These are phyloP conservation scores for Drosophila cyrtoloma DNA, from an alignment of 2,888 invertebrate species.

Conservation along the genomic window DNA sequence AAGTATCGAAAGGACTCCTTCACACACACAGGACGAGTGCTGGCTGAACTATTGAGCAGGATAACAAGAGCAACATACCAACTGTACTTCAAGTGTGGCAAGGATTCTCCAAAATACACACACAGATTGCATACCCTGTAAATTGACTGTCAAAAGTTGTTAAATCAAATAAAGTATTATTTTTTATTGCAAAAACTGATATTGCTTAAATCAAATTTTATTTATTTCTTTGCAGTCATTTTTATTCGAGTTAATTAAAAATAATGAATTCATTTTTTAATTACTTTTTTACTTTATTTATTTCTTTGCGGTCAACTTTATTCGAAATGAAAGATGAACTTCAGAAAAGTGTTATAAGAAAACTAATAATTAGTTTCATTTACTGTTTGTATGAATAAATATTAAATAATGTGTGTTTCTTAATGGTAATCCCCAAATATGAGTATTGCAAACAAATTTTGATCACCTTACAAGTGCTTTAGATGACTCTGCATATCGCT, in stretches of 20 bases:
- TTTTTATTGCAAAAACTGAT: neutral
- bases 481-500: neutral
- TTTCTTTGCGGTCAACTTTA: neutral
- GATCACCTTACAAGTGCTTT: neutral
- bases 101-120: neutral
- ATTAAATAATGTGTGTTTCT: neutral
- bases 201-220: neutral
- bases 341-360: neutral
- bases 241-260: neutral
- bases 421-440: neutral
- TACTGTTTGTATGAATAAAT: neutral
- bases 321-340: neutral
- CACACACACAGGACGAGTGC: slow-evolving; percentile 4
- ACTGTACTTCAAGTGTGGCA: slow-evolving; percentile 14
- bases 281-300: neutral
- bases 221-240: neutral
- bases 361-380: neutral
- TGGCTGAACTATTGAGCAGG: slow-evolving; percentile 33
- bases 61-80: slow-evolving; percentile 20
- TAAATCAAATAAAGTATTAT: neutral
- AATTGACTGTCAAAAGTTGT: neutral
- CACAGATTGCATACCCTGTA: slow-evolving; percentile 4
- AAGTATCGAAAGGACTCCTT: slow-evolving; percentile 50
- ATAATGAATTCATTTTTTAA: neutral
- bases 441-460: neutral